Percentiles rank a stretch among this genome's conserved stretches.
Conservation (phyloP, 2,113 vertebrate genomes). For the Oncorhynchus tshawytscha region DNA sequence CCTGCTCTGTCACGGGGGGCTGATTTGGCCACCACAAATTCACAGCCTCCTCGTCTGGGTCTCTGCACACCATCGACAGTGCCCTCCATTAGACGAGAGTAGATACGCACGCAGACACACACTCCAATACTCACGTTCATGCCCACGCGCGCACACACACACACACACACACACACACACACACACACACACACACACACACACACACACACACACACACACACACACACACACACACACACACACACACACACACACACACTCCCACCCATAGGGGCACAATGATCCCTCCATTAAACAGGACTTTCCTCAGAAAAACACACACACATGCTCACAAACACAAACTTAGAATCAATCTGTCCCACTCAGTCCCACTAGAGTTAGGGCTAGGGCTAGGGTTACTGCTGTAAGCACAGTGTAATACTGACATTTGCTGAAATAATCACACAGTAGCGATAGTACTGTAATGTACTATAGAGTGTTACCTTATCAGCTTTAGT, state of each 20-base stretch:
- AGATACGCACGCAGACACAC: not conserved
- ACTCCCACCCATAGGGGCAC: not conserved
- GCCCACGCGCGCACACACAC: not conserved
- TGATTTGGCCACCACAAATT: constrained; percentile 71
- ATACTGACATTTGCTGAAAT: too few relatives aligned
- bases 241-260: not conserved
- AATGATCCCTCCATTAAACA: too few relatives aligned
- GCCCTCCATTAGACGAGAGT: constrained; percentile 1
- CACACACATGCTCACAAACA: not conserved
- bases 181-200: not conserved
- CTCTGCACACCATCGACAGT: constrained; percentile 21
- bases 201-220: not conserved
- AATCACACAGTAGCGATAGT: too few relatives aligned
- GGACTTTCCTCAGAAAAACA: not conserved
- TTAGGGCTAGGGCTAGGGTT: too few relatives aligned
- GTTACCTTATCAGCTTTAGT: not conserved
- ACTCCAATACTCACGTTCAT: not conserved
- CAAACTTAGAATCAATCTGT: not conserved
- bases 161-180: not conserved
- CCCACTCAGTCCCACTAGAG: not conserved
- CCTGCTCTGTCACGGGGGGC: constrained; percentile 78
- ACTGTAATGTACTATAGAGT: too few relatives aligned
- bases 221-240: not conserved
- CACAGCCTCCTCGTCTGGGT: constrained; percentile 61
- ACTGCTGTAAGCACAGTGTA: too few relatives aligned